Base-by-base conservation (phyloP, 2,888 invertebrate species). In the Hybos culiciformis region DNA sequence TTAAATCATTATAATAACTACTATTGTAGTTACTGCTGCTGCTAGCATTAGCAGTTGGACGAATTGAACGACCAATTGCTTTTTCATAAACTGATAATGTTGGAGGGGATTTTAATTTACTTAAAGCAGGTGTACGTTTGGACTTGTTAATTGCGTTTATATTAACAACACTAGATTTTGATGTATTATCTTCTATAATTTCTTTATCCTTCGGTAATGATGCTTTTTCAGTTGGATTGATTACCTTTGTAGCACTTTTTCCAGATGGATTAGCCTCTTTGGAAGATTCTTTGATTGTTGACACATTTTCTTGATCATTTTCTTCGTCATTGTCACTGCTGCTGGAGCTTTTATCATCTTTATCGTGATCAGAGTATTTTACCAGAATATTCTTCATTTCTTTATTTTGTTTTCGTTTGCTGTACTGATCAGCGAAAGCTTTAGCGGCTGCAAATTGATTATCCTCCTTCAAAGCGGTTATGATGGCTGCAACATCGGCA, bases 311-410 rank as follows among this genome's bases (percentile, higher is more conserved):
- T 5, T 32, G 15, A 17, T 17, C 32, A 17, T 32, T 32, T 32
- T 15, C 8, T 17, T 8, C 9, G 15, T 32, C 17, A 15, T 32
- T 17, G 6, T 32, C 32, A 17, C 12, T 32, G 5, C 15, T 14
- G 12, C 32, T 32, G 4, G 32, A 32, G 5, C 9, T n/a, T n/a
- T n/a, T n/a, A n/a, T 73, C 68, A 17, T 75, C 75, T 56, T 83
- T 82, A 54, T 83, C 83, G 50, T 85, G 68, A 37, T 82, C 83
- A 23, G 83, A 79, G 61, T 87, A 87, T 61, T 86, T 87, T 71
- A 80, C 73, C 47, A 86, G 84, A 46, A 88, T 69, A 54, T 80
- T 78, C 61, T 84, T 82, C 46, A 85, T 84, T 59, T 88, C 87
- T 59, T 83, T 85, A 11, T 87, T 73, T 55, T 82, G 87, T 56